Evolutionary conservation across 2,797 vertebrate genomes (phyloP).

Genomic region (Thalassophryne amazonica): DNA sequence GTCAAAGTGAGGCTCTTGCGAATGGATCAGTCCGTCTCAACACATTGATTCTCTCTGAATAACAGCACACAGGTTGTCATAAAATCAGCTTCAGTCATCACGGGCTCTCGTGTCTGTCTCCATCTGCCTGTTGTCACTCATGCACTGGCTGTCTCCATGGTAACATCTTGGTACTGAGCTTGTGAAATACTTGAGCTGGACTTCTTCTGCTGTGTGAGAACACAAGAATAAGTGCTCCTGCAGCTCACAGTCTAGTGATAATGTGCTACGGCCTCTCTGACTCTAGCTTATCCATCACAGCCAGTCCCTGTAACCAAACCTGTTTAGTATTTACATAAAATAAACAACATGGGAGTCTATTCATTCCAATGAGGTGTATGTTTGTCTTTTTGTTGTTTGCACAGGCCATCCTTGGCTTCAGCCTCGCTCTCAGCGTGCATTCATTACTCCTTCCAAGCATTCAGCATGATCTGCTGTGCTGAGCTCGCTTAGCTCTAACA

Average conservation of each 20-base stretch:
- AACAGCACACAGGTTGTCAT: conserved; percentile 28
- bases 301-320: not conserved
- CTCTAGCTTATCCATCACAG: conserved; percentile 29
- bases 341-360: conserved; percentile 7
- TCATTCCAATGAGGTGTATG: conserved; percentile 17
- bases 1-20: not conserved
- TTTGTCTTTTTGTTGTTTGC: conserved; percentile 18
- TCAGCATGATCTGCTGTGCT: conserved; percentile 20
- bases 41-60: conserved; percentile 16
- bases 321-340: conserved; percentile 23
- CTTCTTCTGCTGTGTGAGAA: conserved; percentile 1
- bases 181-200: not conserved
- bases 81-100: conserved; percentile 22
- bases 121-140: conserved; percentile 29
- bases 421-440: conserved; percentile 10
- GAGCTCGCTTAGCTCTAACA: conserved; percentile 51
- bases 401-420: conserved; percentile 7
- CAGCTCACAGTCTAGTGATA: conserved; percentile 12
- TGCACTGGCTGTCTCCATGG: conserved; percentile 11
- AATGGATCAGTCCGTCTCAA: conserved; percentile 11
- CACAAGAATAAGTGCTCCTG: conserved; percentile 17
- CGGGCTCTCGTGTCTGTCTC: conserved; percentile 20
- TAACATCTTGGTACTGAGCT: not conserved
- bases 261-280: conserved; percentile 13
- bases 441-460: conserved; percentile 29